Conservation (phyloP, 2,888 invertebrate genomes). For the Cenopis cana region DNA sequence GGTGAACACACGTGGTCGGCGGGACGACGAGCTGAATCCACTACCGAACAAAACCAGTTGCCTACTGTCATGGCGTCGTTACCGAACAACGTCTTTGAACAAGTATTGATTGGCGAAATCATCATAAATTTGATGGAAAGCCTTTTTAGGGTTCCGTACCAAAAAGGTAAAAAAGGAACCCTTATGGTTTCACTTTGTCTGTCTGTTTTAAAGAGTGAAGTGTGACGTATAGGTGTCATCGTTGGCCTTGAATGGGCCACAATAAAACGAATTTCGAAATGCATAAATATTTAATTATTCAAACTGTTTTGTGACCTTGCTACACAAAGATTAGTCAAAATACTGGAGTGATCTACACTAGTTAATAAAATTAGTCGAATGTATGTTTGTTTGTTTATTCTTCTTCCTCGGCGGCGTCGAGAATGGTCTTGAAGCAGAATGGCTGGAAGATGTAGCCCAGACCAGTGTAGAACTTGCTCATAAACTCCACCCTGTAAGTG, state of each 20-base stretch:
- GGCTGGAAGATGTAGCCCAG: constrained; percentile 93
- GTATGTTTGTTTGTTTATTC: constrained; percentile 52
- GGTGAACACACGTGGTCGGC: too few relatives aligned
- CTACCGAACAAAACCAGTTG: too few relatives aligned
- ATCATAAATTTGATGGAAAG: too few relatives aligned
- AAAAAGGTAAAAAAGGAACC: too few relatives aligned
- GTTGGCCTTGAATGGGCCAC: constrained; percentile 3
- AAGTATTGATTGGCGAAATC: too few relatives aligned
- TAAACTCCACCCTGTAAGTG: constrained; percentile 94
- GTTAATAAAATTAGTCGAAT: constrained; percentile 40
- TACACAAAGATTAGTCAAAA: constrained; percentile 51
- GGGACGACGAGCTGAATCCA: too few relatives aligned
- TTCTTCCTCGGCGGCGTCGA: constrained; percentile 84
- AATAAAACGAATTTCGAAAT: constrained; percentile 65
- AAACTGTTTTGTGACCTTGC: constrained; percentile 69
- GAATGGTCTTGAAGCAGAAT: constrained; percentile 92
- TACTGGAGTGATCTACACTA: constrained; percentile 68
- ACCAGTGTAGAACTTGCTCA: constrained; percentile 96
- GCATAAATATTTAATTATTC: constrained; percentile 72
- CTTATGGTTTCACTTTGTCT: too few relatives aligned
- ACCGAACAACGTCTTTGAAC: too few relatives aligned
- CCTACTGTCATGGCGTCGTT: too few relatives aligned
- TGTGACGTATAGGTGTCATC: too few relatives aligned
- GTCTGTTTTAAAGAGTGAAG: too few relatives aligned
- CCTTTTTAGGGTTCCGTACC: too few relatives aligned